Conservation (phyloP, 2,888 invertebrate species). For the Ennomos erosarius region DNA sequence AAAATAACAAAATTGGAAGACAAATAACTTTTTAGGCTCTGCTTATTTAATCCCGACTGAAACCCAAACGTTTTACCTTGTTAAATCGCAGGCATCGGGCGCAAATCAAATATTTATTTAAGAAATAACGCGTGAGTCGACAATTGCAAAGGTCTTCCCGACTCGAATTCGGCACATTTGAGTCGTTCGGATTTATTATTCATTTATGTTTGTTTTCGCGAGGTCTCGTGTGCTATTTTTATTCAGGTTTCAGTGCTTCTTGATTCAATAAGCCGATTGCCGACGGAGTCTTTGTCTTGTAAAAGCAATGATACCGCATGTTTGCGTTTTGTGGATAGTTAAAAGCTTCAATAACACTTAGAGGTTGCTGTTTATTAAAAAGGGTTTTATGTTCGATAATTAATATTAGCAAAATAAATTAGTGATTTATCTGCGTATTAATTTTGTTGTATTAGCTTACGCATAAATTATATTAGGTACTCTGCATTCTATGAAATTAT, state of each 20-base stretch:
- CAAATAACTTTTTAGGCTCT: neutral
- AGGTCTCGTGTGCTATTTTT: conserved; percentile 15
- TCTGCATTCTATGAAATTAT: no score
- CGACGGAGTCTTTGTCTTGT: neutral
- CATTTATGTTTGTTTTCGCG: conserved; percentile 17
- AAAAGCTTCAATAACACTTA: no score
- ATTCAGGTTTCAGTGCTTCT: conserved; percentile 1
- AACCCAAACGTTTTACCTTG: conserved; percentile 10
- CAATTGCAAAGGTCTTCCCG: conserved; percentile 18
- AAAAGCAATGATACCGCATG: neutral
- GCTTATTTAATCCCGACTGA: conserved; percentile 4
- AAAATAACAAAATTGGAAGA: no score
- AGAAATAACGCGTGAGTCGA: conserved; percentile 25
- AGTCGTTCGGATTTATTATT: conserved; percentile 30
- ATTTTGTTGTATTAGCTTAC: no score
- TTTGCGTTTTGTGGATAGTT: neutral
- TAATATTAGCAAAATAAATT: no score
- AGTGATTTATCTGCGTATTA: no score
- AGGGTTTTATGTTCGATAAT: no score
- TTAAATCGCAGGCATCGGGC: conserved; percentile 12
- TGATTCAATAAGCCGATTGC: neutral
- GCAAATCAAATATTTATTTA: conserved; percentile 32
- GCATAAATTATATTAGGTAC: no score
- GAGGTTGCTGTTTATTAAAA: no score
- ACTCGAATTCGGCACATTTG: conserved; percentile 12